phyloP scores from a whole-genome alignment of 2,888 invertebrate species.

The Hydriomena furcata region DNA sequence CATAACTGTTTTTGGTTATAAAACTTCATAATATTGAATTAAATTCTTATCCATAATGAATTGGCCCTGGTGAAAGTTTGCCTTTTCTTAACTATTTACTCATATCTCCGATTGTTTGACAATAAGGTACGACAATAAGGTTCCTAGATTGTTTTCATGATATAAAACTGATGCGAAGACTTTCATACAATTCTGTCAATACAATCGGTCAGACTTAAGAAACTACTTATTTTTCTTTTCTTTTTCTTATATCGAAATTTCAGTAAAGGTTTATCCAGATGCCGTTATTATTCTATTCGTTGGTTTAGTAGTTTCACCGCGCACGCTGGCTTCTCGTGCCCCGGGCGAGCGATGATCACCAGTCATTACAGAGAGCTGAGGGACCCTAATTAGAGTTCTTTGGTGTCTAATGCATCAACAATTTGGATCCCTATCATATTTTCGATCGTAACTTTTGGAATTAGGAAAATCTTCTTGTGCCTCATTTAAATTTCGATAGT shows the following conservation, averaged over 20 bases:
- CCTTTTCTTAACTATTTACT: too few relatives aligned
- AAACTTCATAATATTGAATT: conserved; percentile 7
- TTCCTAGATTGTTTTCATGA: too few relatives aligned
- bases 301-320: conserved; percentile 29
- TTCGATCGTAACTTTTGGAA: conserved; percentile 23
- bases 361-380: conserved; percentile 45
- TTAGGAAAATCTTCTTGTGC: conserved; percentile 15
- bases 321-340: conserved; percentile 33
- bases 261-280: conserved; percentile 34
- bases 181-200: too few relatives aligned
- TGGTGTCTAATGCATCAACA: conserved; percentile 42
- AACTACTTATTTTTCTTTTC: too few relatives aligned
- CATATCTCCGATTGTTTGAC: too few relatives aligned
- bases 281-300: conserved; percentile 38
- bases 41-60: background rate
- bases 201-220: too few relatives aligned
- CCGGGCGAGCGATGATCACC: conserved; percentile 43
- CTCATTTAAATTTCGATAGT: conserved; percentile 1
- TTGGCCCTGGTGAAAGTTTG: too few relatives aligned
- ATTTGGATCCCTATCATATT: conserved; percentile 33
- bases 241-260: conserved; percentile 1
- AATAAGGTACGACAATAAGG: too few relatives aligned
- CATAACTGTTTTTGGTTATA: conserved; percentile 1
- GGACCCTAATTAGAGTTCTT: conserved; percentile 51
- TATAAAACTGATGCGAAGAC: too few relatives aligned